phyloP scores from a whole-genome alignment of 2,113 vertebrate genomes.

The Tapirus terrestris region DNA sequence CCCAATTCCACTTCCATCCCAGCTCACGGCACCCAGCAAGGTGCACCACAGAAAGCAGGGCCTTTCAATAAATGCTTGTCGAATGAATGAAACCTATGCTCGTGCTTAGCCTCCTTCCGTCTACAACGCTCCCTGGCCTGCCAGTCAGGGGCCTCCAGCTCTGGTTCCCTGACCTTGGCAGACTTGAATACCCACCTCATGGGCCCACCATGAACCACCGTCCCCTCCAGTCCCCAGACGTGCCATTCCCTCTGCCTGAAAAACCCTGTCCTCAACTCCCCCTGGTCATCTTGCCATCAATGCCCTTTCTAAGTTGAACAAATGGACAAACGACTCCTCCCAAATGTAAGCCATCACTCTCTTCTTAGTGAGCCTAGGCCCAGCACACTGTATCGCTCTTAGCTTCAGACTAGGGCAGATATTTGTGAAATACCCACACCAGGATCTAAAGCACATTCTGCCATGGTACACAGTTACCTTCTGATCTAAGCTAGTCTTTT shows the following conservation, averaged over 20 bases:
- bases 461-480: rapidly evolving
- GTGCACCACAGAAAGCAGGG: neutral
- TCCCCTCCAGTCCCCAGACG: neutral
- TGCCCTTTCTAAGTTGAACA: neutral
- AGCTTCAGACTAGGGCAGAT: neutral
- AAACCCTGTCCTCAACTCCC: neutral
- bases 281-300: neutral
- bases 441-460: neutral
- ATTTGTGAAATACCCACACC: neutral
- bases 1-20: neutral
- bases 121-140: neutral
- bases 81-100: neutral
- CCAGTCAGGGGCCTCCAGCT: neutral
- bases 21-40: neutral
- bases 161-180: neutral
- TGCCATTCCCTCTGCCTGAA: rapidly evolving
- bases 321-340: neutral
- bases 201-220: neutral
- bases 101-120: neutral
- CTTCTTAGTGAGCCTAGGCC: neutral
- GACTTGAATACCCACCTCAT: neutral
- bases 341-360: neutral
- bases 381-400: rapidly evolving
- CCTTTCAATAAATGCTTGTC: neutral
- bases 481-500: neutral